These are phyloP conservation scores for Aspiorhynchus laticeps DNA, from an alignment of 2,113 vertebrate species.

Conservation along the genomic window DNA sequence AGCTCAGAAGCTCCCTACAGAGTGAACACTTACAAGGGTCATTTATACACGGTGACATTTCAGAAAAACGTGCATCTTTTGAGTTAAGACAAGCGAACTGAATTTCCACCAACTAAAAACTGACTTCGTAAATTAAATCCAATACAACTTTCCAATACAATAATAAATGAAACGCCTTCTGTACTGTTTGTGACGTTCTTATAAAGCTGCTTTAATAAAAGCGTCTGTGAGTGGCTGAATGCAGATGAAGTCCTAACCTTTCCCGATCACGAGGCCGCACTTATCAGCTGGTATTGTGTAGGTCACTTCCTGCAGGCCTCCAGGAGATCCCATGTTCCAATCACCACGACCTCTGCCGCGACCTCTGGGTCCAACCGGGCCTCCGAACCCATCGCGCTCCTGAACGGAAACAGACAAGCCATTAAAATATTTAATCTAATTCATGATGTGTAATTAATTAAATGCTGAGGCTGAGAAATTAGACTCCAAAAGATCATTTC, in stretches of 20 bases:
- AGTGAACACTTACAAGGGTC: not conserved
- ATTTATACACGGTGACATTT: not conserved
- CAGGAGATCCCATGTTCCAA: constrained; percentile 84
- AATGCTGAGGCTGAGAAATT: too few relatives aligned
- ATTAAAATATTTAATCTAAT: too few relatives aligned
- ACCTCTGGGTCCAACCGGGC: constrained; percentile 78
- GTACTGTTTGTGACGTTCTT: too few relatives aligned
- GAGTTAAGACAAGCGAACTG: too few relatives aligned
- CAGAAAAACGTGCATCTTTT: not conserved
- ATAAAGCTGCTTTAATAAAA: too few relatives aligned
- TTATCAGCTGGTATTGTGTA: constrained; percentile 96
- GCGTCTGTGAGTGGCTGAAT: too few relatives aligned
- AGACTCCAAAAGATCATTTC: too few relatives aligned
- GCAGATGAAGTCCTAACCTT: constrained; percentile 78
- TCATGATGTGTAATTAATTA: too few relatives aligned
- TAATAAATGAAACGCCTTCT: too few relatives aligned
- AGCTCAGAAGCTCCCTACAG: not conserved
- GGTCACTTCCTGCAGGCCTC: constrained; percentile 92
- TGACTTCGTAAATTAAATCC: too few relatives aligned
- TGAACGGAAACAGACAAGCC: constrained; percentile 61
- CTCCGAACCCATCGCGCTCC: constrained; percentile 94
- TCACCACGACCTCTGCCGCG: constrained; percentile 86
- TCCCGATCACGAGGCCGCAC: constrained; percentile 97
- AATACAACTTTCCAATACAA: too few relatives aligned
- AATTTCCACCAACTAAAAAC: not conserved